These are phyloP conservation scores for Aphelocoma coerulescens DNA, from an alignment of 2,113 vertebrate species.

Conservation along the genomic window DNA sequence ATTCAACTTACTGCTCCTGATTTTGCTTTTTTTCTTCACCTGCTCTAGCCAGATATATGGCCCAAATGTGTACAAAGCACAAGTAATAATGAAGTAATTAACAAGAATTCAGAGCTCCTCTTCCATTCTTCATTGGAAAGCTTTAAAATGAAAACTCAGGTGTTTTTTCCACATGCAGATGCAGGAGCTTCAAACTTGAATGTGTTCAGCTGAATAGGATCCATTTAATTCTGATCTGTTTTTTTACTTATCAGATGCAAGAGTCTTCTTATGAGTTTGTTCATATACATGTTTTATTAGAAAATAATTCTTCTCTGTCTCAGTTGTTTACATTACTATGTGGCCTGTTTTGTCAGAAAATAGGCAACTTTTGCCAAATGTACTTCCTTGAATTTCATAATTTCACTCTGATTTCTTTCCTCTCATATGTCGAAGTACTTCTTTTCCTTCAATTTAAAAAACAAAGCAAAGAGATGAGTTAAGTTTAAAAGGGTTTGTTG, in stretches of 20 bases:
- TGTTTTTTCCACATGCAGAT: neutral
- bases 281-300: neutral
- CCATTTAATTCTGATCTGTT: neutral
- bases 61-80: neutral
- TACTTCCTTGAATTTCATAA: slow-evolving; percentile 46
- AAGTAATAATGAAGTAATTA: neutral
- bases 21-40: neutral
- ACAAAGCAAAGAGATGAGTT: neutral
- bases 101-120: neutral
- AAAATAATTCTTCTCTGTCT: neutral
- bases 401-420: neutral
- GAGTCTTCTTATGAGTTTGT: neutral
- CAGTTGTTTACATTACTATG: slow-evolving; percentile 43
- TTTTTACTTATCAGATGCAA: neutral
- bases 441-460: neutral
- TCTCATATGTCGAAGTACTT: neutral
- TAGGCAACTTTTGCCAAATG: neutral
- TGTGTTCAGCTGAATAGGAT: neutral
- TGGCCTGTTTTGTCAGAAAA: slow-evolving; percentile 36
- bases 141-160: neutral
- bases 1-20: neutral
- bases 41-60: neutral
- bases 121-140: neutral
- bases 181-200: neutral
- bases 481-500: neutral